Evolutionary conservation across 2,888 invertebrate genomes (phyloP).

Genomic region (Tiliacea citrago): DNA sequence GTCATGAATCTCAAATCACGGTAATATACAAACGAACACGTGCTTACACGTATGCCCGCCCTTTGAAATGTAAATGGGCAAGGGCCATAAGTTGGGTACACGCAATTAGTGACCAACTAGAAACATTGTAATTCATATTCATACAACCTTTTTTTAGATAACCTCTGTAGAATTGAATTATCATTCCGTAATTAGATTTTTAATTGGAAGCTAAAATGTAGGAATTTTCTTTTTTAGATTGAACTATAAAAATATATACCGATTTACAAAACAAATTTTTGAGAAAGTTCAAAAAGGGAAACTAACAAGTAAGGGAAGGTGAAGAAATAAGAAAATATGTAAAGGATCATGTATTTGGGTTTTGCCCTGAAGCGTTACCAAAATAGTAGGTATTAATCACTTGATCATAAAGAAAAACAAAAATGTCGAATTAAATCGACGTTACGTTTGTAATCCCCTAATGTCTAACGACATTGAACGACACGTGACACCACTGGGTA

Average conservation of each 20-base stretch:
- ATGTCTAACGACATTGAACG: conserved; percentile 9
- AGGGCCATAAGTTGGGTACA: conserved; percentile 42
- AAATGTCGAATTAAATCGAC: neutral
- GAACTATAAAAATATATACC: neutral
- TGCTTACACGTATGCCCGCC: conserved; percentile 32
- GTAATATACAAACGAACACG: conserved; percentile 45
- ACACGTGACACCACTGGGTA: neutral
- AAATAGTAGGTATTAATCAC: neutral
- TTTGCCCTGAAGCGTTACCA: conserved; percentile 16
- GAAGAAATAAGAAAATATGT: neutral
- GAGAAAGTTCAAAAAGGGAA: neutral
- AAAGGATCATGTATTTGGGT: neutral
- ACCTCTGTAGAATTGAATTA: conserved; percentile 46
- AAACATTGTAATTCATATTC: conserved; percentile 56
- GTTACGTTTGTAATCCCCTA: neutral
- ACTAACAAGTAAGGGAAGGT: neutral
- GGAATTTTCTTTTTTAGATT: neutral
- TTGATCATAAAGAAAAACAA: neutral
- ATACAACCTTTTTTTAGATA: conserved; percentile 44
- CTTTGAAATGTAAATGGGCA: conserved; percentile 66
- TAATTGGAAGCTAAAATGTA: conserved; percentile 23
- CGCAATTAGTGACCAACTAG: conserved; percentile 62
- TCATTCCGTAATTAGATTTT: conserved; percentile 44
- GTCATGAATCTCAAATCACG: conserved; percentile 54
- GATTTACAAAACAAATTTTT: conserved; percentile 2